Percentiles rank a stretch among this genome's conserved stretches.
Evolutionary conservation across 2,113 vertebrate genomes (phyloP).

Genomic region (Malurus alboscapulatus): DNA sequence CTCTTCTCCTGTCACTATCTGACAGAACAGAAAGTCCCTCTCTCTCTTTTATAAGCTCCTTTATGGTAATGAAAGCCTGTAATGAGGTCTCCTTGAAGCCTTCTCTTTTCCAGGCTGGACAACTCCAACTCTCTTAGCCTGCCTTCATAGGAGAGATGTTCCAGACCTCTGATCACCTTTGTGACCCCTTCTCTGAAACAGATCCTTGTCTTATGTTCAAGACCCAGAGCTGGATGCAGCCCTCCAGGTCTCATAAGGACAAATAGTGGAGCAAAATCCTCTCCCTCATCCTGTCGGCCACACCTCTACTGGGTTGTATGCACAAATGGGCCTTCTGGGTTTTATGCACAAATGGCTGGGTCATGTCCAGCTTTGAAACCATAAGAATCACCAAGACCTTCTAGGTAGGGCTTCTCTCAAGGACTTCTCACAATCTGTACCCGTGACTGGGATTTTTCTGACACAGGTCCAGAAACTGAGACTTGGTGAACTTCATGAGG

Average conservation of each 20-base stretch:
- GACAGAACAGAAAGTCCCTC: neutral
- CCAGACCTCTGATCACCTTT: too few species aligned
- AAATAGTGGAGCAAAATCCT: neutral
- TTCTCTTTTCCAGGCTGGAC: neutral
- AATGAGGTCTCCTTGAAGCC: neutral
- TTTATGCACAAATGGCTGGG: too few species aligned
- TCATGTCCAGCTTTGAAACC: neutral
- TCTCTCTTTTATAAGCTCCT: too few species aligned
- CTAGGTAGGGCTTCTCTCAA: neutral
- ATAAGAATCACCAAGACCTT: neutral
- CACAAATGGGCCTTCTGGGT: neutral
- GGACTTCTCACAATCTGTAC: neutral
- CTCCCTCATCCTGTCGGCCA: neutral
- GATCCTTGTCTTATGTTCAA: neutral
- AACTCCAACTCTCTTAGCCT: accelerated
- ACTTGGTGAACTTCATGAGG: neutral
- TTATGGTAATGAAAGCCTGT: neutral
- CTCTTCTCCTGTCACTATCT: neutral
- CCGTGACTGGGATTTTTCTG: neutral
- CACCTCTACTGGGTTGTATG: too few species aligned
- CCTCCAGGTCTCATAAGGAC: neutral
- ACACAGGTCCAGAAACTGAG: neutral
- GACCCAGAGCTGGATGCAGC: neutral
- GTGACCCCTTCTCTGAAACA: neutral
- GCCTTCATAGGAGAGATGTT: neutral